Evolutionary conservation across 2,113 vertebrate species (phyloP), one percentile per base, ranked within the genome.

Genomic region (Saguinus midas): DNA sequence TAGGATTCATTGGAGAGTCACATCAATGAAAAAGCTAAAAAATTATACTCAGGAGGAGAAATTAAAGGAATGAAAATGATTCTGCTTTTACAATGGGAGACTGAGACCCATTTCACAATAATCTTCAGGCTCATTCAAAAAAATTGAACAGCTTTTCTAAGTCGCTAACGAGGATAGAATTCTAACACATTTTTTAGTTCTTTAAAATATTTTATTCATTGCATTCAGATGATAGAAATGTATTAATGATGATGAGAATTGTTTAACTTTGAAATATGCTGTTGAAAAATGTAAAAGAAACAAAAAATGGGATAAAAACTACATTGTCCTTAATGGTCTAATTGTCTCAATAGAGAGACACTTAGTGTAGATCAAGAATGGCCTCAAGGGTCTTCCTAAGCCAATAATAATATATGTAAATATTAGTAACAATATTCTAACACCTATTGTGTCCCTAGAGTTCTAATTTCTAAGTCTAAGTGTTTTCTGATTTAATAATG

Each of bases 1-100:
- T 72, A 68, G n/a, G 52, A 93, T 57, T 94, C 45, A 58, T 11
- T 91, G 78, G 72, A 94, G 35, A 73, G 29, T 32, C n/a, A 85
- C 32, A 88, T 80, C 79, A 93, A 73, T 85, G 52, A 58, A 95
- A 55, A 25, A 90, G 6, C 32, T 86, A 64, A n/a, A 83, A 93
- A 96, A 95, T 88, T 86, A 82, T 73, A 80, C 72, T 92, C 64
- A 93, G 3, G 52, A 86, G 64, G 8, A 72, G 21, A 97, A 89
- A 93, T 93, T 73, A 89, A 94, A 96, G 45, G 29, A 21, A 94
- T 90, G 85, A 35, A 92, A 88, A 81, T 85, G 52, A 86, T 93
- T 90, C n/a, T 90, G 73, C 37, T 55, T 94, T 88, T 79, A 66
- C 78, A 97, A 52, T 55, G 27, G 64, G 43, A 95, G 35, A 29